Base-by-base conservation (phyloP, 2,888 invertebrate genomes). In the Gasteruption jaculator region DNA sequence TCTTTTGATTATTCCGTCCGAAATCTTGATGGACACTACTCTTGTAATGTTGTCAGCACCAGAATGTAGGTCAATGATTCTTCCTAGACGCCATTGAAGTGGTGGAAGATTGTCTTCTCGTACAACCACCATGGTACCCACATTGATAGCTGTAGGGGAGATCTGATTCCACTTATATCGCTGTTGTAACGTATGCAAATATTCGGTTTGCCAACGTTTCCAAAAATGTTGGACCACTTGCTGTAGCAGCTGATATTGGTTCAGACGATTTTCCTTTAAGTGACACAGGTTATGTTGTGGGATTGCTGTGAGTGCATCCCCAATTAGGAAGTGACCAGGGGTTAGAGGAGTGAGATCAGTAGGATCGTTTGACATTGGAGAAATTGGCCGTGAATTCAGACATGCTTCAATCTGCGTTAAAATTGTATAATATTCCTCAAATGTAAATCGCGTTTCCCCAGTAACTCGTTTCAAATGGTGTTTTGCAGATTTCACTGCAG, bases 321-420 rank as follows among this genome's bases (percentile, higher is more conserved):
- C 61, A 6, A 64, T 42, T 3, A 67, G 41, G 43, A 65, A 60
- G 48, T 66, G 63, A 4, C 52, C 61, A 8, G 64, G 64, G 1
- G 62, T 63, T 2, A 66, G 39, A 2, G 52, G 50, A 16, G 53
- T 44, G 4, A 46, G 12, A 22, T 58, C 55, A 10, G 38, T 25
- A 0, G 54, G 48, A 42, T 55, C 56, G 2, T 43, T 20, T 4
- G 60, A 56, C 1, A 63, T 19, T 4, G 54, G 44, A 15, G 46
- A 49, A 0, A 63, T 10, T 3, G 63, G 61, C 16, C 62, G 18
- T 3, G 57, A 63, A 37, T 63, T 62, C 5, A 61, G 36, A 12
- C 51, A 45, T 4, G 54, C 58, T 40, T 61, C 58, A 2, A 61
- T 50, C 37, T 60, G 53, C 10, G 43, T 41, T 1, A 58, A 34